Percentiles rank a stretch among this genome's conserved stretches.
Evolutionary conservation across 2,113 vertebrate species (phyloP).

Genomic region (Erpornis zantholeuca): DNA sequence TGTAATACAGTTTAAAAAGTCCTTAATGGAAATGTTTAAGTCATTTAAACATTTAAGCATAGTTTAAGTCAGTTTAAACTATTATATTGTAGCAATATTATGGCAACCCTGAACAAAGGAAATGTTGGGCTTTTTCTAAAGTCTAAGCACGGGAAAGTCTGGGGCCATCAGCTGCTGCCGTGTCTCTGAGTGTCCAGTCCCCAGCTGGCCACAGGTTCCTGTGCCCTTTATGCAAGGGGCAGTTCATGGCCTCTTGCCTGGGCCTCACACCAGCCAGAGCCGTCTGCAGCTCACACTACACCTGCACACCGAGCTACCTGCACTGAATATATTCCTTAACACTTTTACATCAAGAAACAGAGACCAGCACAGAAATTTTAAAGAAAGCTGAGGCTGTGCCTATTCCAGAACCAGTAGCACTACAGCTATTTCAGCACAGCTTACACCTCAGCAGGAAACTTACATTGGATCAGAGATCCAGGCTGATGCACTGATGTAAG

Average conservation of each 20-base stretch:
- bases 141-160: rapidly evolving
- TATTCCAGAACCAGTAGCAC: background rate
- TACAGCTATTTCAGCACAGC: background rate
- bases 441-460: background rate
- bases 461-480: background rate
- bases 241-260: background rate
- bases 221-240: background rate
- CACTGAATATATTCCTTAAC: background rate
- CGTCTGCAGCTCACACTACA: background rate
- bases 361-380: background rate
- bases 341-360: background rate
- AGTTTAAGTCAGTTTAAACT: too few species aligned
- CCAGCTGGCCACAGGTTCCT: too few species aligned
- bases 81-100: too few species aligned
- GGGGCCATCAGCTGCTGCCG: background rate
- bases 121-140: background rate
- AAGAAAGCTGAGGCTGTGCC: background rate
- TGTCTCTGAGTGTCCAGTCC: background rate
- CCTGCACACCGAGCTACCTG: background rate
- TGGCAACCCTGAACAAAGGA: background rate
- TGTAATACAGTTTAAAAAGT: too few species aligned
- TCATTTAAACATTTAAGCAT: too few species aligned
- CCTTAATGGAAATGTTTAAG: too few species aligned
- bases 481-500: background rate
- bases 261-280: background rate